Conservation (phyloP, 92 coral and sea anemone genomes). For the Epizoanthus scotinus region DNA sequence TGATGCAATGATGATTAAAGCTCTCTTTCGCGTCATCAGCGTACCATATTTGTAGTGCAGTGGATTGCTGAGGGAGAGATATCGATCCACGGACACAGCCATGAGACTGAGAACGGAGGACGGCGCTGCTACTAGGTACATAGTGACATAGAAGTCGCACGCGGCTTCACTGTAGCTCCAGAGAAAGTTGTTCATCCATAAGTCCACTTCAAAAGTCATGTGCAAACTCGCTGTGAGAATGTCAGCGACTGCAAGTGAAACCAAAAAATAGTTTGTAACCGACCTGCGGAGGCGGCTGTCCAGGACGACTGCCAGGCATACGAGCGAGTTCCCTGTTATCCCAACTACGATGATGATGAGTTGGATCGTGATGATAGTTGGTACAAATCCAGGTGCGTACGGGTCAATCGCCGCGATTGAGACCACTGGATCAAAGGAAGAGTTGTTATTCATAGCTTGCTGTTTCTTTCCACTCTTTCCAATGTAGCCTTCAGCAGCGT, state of each 20-base stretch:
- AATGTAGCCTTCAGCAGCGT: not conserved
- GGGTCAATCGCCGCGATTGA: not conserved
- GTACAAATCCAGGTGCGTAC: not conserved
- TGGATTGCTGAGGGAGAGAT: slow-evolving; percentile 25
- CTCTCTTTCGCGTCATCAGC: slow-evolving; percentile 23
- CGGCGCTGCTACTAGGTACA: slow-evolving; percentile 26
- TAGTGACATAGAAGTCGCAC: slow-evolving; percentile 15
- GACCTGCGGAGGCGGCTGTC: slow-evolving; percentile 38
- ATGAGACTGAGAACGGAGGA: slow-evolving; percentile 20
- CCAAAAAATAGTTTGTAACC: slow-evolving; percentile 32
- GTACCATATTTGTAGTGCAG: slow-evolving; percentile 20
- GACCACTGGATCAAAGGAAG: not conserved
- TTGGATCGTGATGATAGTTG: not conserved
- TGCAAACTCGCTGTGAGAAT: slow-evolving; percentile 18
- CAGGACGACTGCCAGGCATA: slow-evolving; percentile 31
- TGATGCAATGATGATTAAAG: slow-evolving; percentile 25
- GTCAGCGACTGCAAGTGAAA: slow-evolving; percentile 41
- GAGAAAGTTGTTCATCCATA: not conserved
- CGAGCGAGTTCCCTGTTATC: slow-evolving; percentile 25
- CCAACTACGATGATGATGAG: slow-evolving; percentile 3
- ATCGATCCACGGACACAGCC: slow-evolving; percentile 40
- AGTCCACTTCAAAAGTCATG: slow-evolving; percentile 28
- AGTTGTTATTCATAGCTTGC: slow-evolving; percentile 21
- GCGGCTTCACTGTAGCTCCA: slow-evolving; percentile 17
- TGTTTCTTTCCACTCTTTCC: not conserved